Conservation (phyloP, 2,888 invertebrate genomes). For the Alloscopus bannaensis region DNA sequence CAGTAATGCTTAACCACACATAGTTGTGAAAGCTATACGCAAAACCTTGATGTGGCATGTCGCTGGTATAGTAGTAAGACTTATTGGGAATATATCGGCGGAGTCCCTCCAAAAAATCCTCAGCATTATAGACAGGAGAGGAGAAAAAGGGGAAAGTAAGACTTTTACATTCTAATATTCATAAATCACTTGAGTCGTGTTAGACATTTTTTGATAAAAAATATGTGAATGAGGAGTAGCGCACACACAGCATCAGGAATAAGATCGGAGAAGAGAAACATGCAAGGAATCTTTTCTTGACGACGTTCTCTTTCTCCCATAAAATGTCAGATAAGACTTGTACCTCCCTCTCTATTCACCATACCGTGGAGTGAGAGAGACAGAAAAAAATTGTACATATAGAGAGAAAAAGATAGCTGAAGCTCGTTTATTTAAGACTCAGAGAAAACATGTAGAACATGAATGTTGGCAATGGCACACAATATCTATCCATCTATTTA, state of each 20-base stretch:
- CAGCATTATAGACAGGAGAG: constrained; percentile 12
- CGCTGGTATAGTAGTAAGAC: too few species aligned
- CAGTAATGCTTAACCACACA: too few species aligned
- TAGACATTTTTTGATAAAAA: constrained; percentile 66
- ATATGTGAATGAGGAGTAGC: constrained; percentile 64
- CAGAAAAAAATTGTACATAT: constrained; percentile 23
- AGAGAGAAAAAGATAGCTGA: constrained; percentile 10
- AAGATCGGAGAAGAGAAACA: constrained; percentile 27
- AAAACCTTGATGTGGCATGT: too few species aligned
- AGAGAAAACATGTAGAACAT: constrained; percentile 11
- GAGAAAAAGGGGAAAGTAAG: constrained; percentile 26
- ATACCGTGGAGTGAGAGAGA: too few species aligned
- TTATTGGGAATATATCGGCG: too few species aligned
- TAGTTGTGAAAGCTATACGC: too few species aligned
- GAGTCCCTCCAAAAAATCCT: background rate
- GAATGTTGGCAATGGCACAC: constrained; percentile 42
- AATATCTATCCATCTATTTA: constrained; percentile 52
- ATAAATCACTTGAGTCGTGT: constrained; percentile 71
- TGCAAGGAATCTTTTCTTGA: constrained; percentile 44
- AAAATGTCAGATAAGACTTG: constrained; percentile 71
- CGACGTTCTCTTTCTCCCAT: constrained; percentile 65
- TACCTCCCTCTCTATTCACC: too few species aligned
- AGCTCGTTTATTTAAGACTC: background rate
- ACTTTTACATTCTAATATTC: constrained; percentile 72
- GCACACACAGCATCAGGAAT: background rate